phyloP scores from a whole-genome alignment of 2,888 invertebrate species.

The Taenaris catops region DNA sequence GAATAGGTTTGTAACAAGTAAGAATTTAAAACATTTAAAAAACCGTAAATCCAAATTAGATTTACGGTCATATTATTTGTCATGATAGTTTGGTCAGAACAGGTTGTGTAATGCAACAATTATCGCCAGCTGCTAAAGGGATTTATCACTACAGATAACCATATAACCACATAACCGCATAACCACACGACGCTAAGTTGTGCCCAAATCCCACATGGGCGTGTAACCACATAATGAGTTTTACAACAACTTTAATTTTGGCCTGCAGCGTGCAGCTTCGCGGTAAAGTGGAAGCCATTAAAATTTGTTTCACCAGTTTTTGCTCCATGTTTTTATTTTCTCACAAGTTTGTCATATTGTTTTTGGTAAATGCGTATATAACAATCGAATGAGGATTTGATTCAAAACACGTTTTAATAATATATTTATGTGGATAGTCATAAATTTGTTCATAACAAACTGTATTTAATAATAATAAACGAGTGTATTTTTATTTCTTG shows the following conservation, averaged over 20 bases:
- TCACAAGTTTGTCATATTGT: too few species aligned
- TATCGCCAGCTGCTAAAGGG: slow-evolving; percentile 13
- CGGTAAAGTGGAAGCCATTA: slow-evolving; percentile 5
- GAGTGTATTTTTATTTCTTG: too few species aligned
- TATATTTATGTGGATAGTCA: too few species aligned
- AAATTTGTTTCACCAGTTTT: slow-evolving; percentile 2
- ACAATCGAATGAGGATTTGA: too few species aligned
- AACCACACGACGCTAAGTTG: slow-evolving; percentile 15
- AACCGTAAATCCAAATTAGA: too few species aligned
- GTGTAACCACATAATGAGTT: slow-evolving; percentile 10
- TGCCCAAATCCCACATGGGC: slow-evolving; percentile 7
- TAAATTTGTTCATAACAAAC: too few species aligned
- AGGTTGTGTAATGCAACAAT: slow-evolving; percentile 15
- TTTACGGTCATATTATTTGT: too few species aligned
- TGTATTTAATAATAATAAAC: too few species aligned
- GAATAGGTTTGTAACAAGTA: too few species aligned
- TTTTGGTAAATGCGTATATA: too few species aligned
- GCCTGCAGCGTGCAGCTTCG: slow-evolving; percentile 2
- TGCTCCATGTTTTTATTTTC: not conserved
- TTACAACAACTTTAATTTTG: slow-evolving; percentile 9
- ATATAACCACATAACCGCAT: slow-evolving; percentile 8
- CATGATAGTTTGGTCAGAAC: slow-evolving; percentile 1
- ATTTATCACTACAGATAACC: slow-evolving; percentile 15
- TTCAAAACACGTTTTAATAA: too few species aligned
- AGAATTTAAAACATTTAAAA: too few species aligned